These are phyloP conservation scores for Scomber japonicus DNA, from an alignment of 2,113 vertebrate species.

Conservation along the genomic window DNA sequence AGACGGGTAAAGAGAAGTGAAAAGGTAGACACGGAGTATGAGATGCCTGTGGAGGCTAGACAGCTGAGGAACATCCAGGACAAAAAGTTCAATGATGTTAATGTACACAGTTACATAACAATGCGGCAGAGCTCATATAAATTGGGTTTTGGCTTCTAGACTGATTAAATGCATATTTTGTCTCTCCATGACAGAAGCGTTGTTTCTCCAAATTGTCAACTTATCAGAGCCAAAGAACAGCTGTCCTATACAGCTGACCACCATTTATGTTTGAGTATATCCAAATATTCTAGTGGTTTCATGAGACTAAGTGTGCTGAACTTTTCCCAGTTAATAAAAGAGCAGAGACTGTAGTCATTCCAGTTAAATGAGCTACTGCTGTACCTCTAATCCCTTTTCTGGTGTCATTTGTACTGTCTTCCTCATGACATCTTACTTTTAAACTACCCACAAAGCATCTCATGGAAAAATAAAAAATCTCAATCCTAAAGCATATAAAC, in stretches of 20 bases:
- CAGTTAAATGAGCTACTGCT: background rate
- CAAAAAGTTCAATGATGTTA: conserved; percentile 28
- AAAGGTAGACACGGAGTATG: background rate
- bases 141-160: conserved; percentile 17
- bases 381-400: background rate
- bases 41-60: background rate
- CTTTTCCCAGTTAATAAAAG: background rate
- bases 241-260: background rate
- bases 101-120: conserved; percentile 55
- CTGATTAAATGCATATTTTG: conserved; percentile 12
- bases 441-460: conserved; percentile 2
- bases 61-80: conserved; percentile 51
- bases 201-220: conserved; percentile 13
- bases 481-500: conserved; percentile 29
- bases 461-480: background rate
- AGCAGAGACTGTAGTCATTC: background rate
- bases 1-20: background rate
- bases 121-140: background rate
- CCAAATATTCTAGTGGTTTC: background rate
- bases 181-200: background rate
- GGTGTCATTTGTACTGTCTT: background rate
- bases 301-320: background rate
- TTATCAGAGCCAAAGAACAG: background rate
- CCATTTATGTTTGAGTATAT: background rate
- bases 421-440: conserved; percentile 21